A percentile compares a stretch with the other conserved stretches of the same genome.
phyloP scores from a whole-genome alignment of 2,113 vertebrate species.

The Onychostoma macrolepis region DNA sequence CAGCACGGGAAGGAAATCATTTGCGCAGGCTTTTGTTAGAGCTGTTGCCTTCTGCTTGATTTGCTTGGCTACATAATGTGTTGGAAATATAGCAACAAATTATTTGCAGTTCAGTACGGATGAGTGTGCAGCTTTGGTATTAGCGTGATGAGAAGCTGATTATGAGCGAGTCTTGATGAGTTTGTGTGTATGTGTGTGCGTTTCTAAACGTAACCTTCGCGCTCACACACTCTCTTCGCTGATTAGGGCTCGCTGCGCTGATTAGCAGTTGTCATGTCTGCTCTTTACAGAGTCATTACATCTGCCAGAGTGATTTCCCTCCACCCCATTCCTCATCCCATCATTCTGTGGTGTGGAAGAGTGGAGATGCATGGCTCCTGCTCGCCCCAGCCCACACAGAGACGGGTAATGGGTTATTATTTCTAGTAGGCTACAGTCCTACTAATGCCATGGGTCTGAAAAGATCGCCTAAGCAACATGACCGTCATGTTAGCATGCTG shows the following conservation, averaged over 20 bases:
- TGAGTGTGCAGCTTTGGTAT: not conserved
- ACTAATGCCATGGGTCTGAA: slow-evolving; percentile 44
- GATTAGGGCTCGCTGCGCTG: slow-evolving; percentile 45
- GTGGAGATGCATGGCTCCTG: slow-evolving; percentile 36
- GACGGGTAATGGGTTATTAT: slow-evolving; percentile 45
- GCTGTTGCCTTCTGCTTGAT: slow-evolving; percentile 42
- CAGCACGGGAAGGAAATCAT: slow-evolving; percentile 35
- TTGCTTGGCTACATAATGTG: slow-evolving; percentile 21
- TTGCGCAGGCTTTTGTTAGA: slow-evolving; percentile 28
- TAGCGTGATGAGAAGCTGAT: not conserved
- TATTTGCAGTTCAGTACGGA: slow-evolving; percentile 9
- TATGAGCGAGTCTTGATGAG: slow-evolving; percentile 6
- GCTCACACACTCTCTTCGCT: not conserved
- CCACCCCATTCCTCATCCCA: slow-evolving; percentile 35
- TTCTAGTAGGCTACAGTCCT: slow-evolving; percentile 17
- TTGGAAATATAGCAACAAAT: slow-evolving; percentile 26
- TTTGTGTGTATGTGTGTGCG: not conserved
- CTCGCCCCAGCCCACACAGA: not conserved
- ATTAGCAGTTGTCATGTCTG: slow-evolving; percentile 54
- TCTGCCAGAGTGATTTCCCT: slow-evolving; percentile 45
- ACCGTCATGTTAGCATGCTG: not conserved
- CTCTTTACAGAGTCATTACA: slow-evolving; percentile 43
- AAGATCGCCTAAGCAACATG: slow-evolving; percentile 21
- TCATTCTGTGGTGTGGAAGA: slow-evolving; percentile 58
- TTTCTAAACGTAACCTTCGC: not conserved